Base-by-base conservation (phyloP, 1,140 invertebrate species). In the Musca vetustissima region DNA sequence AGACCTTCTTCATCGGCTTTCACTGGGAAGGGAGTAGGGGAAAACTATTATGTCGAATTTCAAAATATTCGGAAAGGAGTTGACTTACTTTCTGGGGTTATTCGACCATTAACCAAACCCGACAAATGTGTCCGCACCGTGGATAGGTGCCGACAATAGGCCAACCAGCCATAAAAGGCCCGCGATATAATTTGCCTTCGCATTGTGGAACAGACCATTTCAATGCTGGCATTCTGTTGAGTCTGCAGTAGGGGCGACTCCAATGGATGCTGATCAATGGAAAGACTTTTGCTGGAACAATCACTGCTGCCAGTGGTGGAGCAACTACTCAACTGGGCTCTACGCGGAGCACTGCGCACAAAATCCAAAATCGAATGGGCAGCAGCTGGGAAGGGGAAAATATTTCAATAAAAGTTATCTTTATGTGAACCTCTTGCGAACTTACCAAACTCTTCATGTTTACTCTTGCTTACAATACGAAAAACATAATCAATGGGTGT, bases 91-190 rank as follows among this genome's bases (percentile, higher is more conserved):
- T 85, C 85, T 17, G 86, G 83, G 15, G 90, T 83, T 69, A 91
- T 91, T 69, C 86, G 86, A 2, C 87, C 84, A 79, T 92, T 88
- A 0, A 98, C 94, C 11, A 97, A 84, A n/a, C 93, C 94, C 43
- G 93, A 92, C 25, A 98, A 86, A 84, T 98, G 96, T 0, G 92
- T 96, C 47, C 95, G 84, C 0, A 98, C 94, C 0, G 95, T 98
- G 67, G 92, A 91, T 73, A 98, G 83, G 81, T 98, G 95, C 14
- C 95, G 85, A 79, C 94, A 96, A 80, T 98, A 95, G 9, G 95
- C 94, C 53, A 97, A 84, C 96, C 95, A 98, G 66, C 96, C 96
- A 82, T 98, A 97, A 83, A 98, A 98, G 52, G 96, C 96, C 71
- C 96, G 85, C 0, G 95, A 96, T 70, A 98, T 93, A 66, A 98